A percentile compares a stretch with the other conserved stretches of the same genome.
These are phyloP conservation scores for Hiodon tergisus DNA, from an alignment of 2,113 vertebrate genomes.

Conservation along the genomic window DNA sequence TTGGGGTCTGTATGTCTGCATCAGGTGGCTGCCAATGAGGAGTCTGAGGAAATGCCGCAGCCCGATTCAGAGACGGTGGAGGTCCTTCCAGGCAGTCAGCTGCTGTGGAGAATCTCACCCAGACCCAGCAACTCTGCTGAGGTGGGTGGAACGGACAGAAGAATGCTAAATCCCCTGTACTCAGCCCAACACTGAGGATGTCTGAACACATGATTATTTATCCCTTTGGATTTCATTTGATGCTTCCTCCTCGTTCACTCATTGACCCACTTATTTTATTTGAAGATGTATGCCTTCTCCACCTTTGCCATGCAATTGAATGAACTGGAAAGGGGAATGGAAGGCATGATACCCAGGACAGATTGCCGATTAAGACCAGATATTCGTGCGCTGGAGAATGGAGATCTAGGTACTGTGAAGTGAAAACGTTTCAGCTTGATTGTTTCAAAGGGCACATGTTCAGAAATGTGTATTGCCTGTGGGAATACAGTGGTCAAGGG, in stretches of 20 bases:
- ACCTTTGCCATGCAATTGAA: constrained; percentile 93
- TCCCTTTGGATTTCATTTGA: too few relatives aligned
- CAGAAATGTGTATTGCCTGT: too few relatives aligned
- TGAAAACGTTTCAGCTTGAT: background rate
- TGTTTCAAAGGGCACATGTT: too few relatives aligned
- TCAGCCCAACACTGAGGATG: too few relatives aligned
- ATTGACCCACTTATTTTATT: constrained; percentile 16
- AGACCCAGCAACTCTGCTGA: constrained; percentile 87
- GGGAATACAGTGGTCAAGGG: too few relatives aligned
- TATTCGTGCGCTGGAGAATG: constrained; percentile 92
- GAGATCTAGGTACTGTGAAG: constrained; percentile 80
- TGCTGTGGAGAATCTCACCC: constrained; percentile 89
- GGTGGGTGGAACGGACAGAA: constrained; percentile 53
- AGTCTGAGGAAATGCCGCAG: constrained; percentile 83
- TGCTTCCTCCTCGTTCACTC: background rate
- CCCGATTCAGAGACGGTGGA: constrained; percentile 87
- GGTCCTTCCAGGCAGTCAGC: constrained; percentile 85
- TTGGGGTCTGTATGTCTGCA: constrained; percentile 15
- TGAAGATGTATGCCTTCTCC: constrained; percentile 94
- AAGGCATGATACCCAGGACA: constrained; percentile 77
- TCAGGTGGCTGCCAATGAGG: constrained; percentile 69
- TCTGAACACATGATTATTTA: too few relatives aligned
- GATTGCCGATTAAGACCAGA: constrained; percentile 91
- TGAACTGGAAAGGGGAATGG: constrained; percentile 85
- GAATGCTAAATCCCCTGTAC: too few relatives aligned